Evolutionary conservation across 1,140 invertebrate genomes (phyloP), one percentile per base, ranked within the genome.

Genomic region (Heliconius eleuchia): DNA sequence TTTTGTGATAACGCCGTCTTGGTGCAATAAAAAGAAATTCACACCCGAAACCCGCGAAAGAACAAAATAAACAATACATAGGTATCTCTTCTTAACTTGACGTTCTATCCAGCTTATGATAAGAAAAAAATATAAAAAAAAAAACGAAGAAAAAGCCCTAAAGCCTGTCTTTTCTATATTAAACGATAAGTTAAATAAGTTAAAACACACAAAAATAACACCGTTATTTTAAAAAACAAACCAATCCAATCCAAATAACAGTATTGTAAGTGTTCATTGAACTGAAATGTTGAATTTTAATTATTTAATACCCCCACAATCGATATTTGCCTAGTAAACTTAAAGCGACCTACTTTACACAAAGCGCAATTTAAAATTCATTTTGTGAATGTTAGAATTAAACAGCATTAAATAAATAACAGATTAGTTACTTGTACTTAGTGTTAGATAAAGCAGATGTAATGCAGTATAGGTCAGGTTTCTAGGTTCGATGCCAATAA

Each of bases 201-300:
- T 30, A 66, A 66, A 16, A 13, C 7, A 30, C 27, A 23, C 42
- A 66, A 66, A 27, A 66, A 30, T 30, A 57, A 23, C 9, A 30
- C 60, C 1, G 60, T 66, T 66, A 30, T 30, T 16, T 66, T 9
- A 30, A 6, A 37, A 66, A 27, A 13, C 23, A 30, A 66, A 1
- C 8, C 27, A 30, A 66, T 4, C 8, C 27, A 30, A 66, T 4
- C 27, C 27, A 27, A 66, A 66, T 27, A 66, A 66, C 60, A 66
- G 60, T 66, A 66, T 66, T 66, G 60, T 66, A 5, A 13, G 27
- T 66, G 60, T 66, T 66, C 60, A 66, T 66, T 66, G 60, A 66
- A 66, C 60, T 66, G 60, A 66, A 66, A 66, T 66, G 60, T 66
- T 66, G 27, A 66, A 66, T 66, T 66, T 66, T 66, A 66, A 66